Base-by-base conservation (phyloP, 2,113 vertebrate species). In the Leucoraja erinaceus region DNA sequence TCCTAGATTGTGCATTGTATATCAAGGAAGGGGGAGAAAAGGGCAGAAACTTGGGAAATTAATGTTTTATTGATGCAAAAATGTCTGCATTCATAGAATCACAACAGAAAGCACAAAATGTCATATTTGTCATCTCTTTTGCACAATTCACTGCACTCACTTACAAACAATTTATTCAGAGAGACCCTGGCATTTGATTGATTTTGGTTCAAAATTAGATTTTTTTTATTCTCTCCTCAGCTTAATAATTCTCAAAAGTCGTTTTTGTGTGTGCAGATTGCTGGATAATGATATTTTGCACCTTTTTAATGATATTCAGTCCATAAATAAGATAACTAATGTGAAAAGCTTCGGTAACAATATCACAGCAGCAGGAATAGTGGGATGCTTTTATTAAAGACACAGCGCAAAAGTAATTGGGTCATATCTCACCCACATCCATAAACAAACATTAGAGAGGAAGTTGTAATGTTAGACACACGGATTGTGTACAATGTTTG, bases 21-120 rank as follows among this genome's bases (percentile, higher is more conserved):
- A 93, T 95, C 93, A 94, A 68, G 75, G 94, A 94, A 47, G 93
- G 38, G 38, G 38, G 3, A 47, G 95, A 94, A 61, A 96, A 96
- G 95, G 95, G 94, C 94, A 95, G 94, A 90, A 70, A 47, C 54
- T 91, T 20, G n/a, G 86, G 31, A 91, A 54, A 72, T 47, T 63
- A 74, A 72, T 68, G 11, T 66, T 47, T 91, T 91, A 91, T 10
- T 54, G 20, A 72, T 7, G 38, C 68, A 61, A 7, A 54, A 54
- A 81, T n/a, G 31, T 22, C 38, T 47, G 31, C 10, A 2, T 91
- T 74, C 4, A 22, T 72, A 31, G 66, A 72, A 70, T 22, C 20
- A 38, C 63, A 70, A 6, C 68, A 72, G 66, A 72, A 28, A 18
- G 56, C 61, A 70, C 9, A 54, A 54, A 81, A 25, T 25, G 78